These are phyloP conservation scores for Morbakka virulenta DNA, from an alignment of 30 jellyfish, hydroid and myxozoan genomes.

Conservation along the genomic window DNA sequence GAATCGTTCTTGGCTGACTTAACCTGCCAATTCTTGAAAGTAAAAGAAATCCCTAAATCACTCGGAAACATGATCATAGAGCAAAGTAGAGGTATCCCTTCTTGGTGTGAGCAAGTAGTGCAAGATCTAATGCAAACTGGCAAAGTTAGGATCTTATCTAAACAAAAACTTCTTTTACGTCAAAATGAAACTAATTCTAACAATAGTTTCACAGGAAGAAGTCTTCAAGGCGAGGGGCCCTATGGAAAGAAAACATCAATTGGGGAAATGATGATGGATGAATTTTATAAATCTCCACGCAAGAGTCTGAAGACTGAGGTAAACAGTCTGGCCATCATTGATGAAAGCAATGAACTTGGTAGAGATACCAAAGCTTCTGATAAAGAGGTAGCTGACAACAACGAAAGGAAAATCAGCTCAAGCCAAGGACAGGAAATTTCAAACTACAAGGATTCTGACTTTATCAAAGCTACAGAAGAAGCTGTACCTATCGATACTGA, in stretches of 20 bases:
- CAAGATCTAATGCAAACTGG: constrained; percentile 24
- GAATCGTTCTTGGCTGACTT: constrained; percentile 34
- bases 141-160: neutral
- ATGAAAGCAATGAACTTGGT: neutral
- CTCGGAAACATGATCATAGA: constrained; percentile 47
- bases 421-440: neutral
- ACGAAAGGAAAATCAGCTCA: too few species aligned
- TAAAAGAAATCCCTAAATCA: constrained; percentile 49
- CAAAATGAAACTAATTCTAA: too few species aligned
- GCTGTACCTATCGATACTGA: constrained; percentile 73
- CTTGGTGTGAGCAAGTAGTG: constrained; percentile 82
- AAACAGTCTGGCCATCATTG: neutral
- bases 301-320: neutral
- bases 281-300: neutral
- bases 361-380: neutral
- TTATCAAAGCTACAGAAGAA: constrained; percentile 49
- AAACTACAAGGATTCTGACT: neutral
- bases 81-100: constrained; percentile 72
- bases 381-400: neutral
- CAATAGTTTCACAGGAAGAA: neutral
- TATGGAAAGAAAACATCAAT: neutral
- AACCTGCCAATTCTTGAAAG: constrained; percentile 75
- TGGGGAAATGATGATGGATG: neutral
- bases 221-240: neutral
- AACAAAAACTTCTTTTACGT: neutral